Conservation (phyloP, 2,113 vertebrate species). For the Nansenia antarctica region DNA sequence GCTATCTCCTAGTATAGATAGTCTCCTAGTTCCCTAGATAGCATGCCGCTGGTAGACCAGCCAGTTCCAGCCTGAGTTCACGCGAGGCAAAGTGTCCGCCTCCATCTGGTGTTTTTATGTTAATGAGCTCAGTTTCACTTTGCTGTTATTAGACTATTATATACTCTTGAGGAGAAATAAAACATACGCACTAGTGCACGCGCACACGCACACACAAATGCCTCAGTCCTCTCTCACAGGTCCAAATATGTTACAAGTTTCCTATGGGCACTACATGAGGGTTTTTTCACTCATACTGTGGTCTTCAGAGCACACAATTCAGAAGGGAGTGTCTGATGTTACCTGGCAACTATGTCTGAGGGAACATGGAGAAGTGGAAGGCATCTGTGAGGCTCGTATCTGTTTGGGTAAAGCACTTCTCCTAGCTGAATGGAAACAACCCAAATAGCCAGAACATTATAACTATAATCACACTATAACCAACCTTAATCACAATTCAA, state of each 20-base stretch:
- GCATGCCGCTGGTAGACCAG: neutral
- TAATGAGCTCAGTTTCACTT: too few relatives aligned
- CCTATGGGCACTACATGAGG: neutral
- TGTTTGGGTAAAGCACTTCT: neutral
- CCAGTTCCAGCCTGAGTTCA: neutral
- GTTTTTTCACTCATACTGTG: neutral
- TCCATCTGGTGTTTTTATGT: too few relatives aligned
- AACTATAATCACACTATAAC: neutral
- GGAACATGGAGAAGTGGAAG: neutral
- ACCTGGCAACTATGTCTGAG: conserved; percentile 12
- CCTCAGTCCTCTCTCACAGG: neutral
- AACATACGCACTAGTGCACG: neutral
- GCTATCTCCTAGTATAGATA: neutral
- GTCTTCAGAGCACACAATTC: neutral
- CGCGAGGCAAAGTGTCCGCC: neutral
- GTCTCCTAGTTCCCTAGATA: too few relatives aligned
- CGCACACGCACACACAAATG: neutral
- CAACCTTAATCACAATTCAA: neutral
- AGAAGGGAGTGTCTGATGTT: neutral
- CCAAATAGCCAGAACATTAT: neutral
- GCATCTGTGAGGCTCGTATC: neutral
- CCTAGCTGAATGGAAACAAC: neutral
- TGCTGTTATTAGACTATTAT: too few relatives aligned
- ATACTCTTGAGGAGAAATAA: too few relatives aligned
- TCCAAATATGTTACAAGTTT: neutral